Base-by-base conservation (phyloP, 2,888 invertebrate species). In the Lissocephala sabroskyi region DNA sequence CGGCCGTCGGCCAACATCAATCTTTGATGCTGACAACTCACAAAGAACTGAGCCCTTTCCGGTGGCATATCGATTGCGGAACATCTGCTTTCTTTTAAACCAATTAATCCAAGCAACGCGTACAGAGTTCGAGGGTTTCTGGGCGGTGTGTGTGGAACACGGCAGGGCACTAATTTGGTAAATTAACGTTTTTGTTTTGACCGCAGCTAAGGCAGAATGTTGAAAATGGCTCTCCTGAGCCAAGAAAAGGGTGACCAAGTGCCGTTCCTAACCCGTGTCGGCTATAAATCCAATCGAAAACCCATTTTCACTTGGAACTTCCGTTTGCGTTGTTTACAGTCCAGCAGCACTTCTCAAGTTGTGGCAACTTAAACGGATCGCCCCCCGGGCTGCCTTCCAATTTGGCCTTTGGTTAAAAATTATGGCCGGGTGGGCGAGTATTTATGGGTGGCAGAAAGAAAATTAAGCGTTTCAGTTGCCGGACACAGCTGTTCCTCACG, bases 121-220 rank as follows among this genome's bases (percentile, higher is more conserved):
- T n/a, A n/a, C n/a, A n/a, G n/a, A n/a, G n/a, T n/a, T n/a, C n/a
- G n/a, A n/a, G n/a, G n/a, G n/a, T n/a, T n/a, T n/a, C n/a, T n/a
- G 32, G 45, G 14, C 35, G 7, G 23, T 44, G 14, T 33, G 29
- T 41, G 49, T n/a, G 4, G 41, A 19, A 39, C 30, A n/a, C 10
- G 30, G 14, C 41, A 36, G 52, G 37, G 55, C 47, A 41, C 56
- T 58, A 57, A 59, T 63, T 56, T 63, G 39, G 28, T 46, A 44
- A 60, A 70, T 71, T 67, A 67, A 67, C 74, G 68, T 65, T 59
- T 58, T 71, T 76, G 77, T 59, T 71, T 71, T 67, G 52, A 16
- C 37, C 19, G 6, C 7, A n/a, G n/a, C n/a, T n/a, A n/a, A n/a
- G n/a, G n/a, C n/a, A n/a, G n/a, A n/a, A n/a, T n/a, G n/a, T n/a